A percentile compares a stretch with the other conserved stretches of the same genome.
phyloP scores from a whole-genome alignment of 2,113 vertebrate genomes.

The Chaenocephalus aceratus region DNA sequence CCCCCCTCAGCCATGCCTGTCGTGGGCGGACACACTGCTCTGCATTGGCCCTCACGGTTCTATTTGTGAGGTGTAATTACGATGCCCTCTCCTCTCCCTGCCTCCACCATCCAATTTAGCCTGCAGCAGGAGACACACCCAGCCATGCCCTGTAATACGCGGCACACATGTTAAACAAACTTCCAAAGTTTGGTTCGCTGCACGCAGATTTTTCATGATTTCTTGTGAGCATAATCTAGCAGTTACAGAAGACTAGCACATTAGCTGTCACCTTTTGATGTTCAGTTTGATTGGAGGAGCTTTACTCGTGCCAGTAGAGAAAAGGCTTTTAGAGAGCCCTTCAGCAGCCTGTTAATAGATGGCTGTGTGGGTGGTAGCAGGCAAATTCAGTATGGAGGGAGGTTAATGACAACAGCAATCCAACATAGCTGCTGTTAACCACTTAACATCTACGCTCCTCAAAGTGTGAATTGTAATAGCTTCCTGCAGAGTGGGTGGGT shows the following conservation, averaged over 20 bases:
- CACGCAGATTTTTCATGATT: neutral
- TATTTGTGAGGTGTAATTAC: constrained; percentile 80
- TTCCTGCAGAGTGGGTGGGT: constrained; percentile 78
- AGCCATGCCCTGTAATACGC: constrained; percentile 60
- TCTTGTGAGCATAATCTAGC: constrained; percentile 21
- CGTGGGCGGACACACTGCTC: constrained; percentile 71
- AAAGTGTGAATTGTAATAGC: constrained; percentile 75
- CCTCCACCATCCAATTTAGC: constrained; percentile 68
- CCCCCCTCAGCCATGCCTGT: constrained; percentile 28
- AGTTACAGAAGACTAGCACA: constrained; percentile 37
- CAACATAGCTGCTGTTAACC: constrained; percentile 69
- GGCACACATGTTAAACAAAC: constrained; percentile 22
- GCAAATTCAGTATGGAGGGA: constrained; percentile 73
- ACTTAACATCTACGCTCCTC: constrained; percentile 71
- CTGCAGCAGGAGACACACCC: constrained; percentile 74
- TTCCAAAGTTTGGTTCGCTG: constrained; percentile 19
- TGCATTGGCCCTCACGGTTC: constrained; percentile 62
- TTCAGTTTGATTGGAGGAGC: constrained; percentile 45
- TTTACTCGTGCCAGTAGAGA: constrained; percentile 48
- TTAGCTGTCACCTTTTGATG: constrained; percentile 62
- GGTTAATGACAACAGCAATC: constrained; percentile 79
- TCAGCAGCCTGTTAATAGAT: constrained; percentile 70
- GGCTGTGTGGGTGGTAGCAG: constrained; percentile 75
- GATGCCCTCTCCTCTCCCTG: constrained; percentile 63
- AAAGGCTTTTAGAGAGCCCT: constrained; percentile 64